Percentiles rank a stretch among this genome's conserved stretches.
phyloP scores from a whole-genome alignment of 2,888 invertebrate genomes.

The Helleia helle region DNA sequence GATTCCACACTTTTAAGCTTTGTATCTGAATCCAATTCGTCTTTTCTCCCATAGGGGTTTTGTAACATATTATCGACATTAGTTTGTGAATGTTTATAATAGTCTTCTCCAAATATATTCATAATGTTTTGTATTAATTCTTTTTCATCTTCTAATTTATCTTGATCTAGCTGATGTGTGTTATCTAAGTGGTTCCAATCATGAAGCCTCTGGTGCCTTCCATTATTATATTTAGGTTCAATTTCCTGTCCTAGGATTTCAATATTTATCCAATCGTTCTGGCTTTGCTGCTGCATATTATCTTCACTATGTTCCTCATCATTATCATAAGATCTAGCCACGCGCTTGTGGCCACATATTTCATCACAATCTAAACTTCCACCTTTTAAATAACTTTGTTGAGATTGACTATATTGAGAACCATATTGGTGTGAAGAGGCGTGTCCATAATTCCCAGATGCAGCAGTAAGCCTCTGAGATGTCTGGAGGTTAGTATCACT shows the following conservation, averaged over 20 bases:
- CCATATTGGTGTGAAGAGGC: slow-evolving; percentile 37
- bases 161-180: slow-evolving; percentile 28
- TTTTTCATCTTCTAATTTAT: slow-evolving; percentile 23
- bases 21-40: neutral
- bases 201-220: slow-evolving; percentile 23
- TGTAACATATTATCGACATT: too few relatives aligned
- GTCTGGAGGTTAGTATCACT: slow-evolving; percentile 25
- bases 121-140: slow-evolving; percentile 28
- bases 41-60: too few relatives aligned
- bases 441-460: slow-evolving; percentile 28
- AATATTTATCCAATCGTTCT: slow-evolving; percentile 22
- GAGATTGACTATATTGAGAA: slow-evolving; percentile 33
- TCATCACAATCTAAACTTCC: slow-evolving; percentile 39
- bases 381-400: slow-evolving; percentile 28
- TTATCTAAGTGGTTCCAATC: slow-evolving; percentile 16
- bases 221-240: slow-evolving; percentile 24
- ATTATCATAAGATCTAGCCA: slow-evolving; percentile 39
- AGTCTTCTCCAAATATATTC: neutral
- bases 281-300: slow-evolving; percentile 30
- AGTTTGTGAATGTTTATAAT: neutral
- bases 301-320: slow-evolving; percentile 22
- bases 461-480: slow-evolving; percentile 38
- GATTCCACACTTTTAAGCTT: too few relatives aligned
- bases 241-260: slow-evolving; percentile 27
- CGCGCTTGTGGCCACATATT: slow-evolving; percentile 37